Evolutionary conservation across 2,888 invertebrate genomes (phyloP).

Genomic region (Heliconius charithonia): DNA sequence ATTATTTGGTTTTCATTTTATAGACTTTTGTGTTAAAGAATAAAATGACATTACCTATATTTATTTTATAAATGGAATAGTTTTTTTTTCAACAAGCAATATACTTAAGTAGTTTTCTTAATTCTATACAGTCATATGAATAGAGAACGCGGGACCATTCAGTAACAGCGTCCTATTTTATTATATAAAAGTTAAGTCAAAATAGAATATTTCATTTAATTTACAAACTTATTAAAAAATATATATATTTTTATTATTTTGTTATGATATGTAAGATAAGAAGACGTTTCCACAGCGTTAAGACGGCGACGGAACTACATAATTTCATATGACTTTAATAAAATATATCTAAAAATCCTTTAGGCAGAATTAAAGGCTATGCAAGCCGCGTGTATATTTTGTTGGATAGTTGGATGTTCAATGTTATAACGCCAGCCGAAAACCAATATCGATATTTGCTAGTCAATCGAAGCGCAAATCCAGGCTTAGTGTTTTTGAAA

Average conservation of each 20-base stretch:
- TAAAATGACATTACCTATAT: background rate
- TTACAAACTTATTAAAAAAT: background rate
- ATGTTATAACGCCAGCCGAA: slow-evolving; percentile 3
- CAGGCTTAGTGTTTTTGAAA: slow-evolving; percentile 13
- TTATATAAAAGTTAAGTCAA: background rate
- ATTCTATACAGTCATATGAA: background rate
- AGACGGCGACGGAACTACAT: too few species aligned
- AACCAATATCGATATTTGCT: slow-evolving; percentile 20
- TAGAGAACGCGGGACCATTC: background rate
- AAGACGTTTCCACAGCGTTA: too few species aligned
- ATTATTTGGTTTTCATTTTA: background rate
- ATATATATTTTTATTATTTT: too few species aligned
- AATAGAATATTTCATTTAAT: background rate
- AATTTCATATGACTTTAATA: background rate
- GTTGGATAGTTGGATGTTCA: background rate
- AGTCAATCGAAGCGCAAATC: slow-evolving; percentile 6
- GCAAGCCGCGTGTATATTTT: background rate
- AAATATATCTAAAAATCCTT: background rate
- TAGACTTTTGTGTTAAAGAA: background rate
- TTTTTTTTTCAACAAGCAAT: background rate
- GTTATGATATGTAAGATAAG: too few species aligned
- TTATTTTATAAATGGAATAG: background rate
- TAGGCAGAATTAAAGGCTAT: background rate
- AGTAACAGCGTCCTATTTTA: background rate
- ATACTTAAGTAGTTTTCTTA: slow-evolving; percentile 4